Percentiles rank a stretch among this genome's conserved stretches.
Conservation (phyloP, 2,113 vertebrate genomes). For the Ariopsis seemanni region DNA sequence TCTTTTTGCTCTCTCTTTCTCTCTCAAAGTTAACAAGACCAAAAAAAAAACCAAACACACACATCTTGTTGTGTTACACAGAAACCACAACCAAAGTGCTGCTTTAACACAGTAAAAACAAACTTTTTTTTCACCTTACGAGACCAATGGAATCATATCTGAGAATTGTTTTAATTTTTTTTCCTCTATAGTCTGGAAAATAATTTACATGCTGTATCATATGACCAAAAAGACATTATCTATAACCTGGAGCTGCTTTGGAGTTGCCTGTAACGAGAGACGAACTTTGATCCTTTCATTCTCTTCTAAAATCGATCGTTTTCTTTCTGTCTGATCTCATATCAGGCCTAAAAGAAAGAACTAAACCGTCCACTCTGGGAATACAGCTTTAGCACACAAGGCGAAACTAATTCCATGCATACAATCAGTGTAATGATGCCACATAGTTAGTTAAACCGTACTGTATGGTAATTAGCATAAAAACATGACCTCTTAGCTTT, state of each 20-base stretch:
- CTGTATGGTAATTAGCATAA: neutral
- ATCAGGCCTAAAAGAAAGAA: neutral
- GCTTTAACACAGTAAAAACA: neutral
- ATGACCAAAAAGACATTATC: neutral
- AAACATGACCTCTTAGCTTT: neutral
- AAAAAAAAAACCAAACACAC: no score
- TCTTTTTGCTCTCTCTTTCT: no score
- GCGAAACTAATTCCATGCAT: neutral
- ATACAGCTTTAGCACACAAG: neutral
- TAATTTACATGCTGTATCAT: neutral
- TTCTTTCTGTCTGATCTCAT: neutral
- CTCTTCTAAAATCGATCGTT: neutral
- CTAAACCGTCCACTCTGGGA: neutral
- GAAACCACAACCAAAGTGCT: neutral
- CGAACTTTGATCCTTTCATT: constrained; percentile 15
- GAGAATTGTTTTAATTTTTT: neutral
- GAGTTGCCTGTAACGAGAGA: constrained; percentile 8
- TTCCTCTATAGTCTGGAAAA: neutral
- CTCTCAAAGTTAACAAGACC: no score
- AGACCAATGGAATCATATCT: neutral
- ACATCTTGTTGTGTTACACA: neutral
- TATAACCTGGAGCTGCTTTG: neutral
- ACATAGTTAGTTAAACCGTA: neutral
- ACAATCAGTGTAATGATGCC: neutral
- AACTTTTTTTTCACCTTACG: no score